Percentiles rank a stretch among this genome's conserved stretches.
Evolutionary conservation across 1,140 invertebrate species (phyloP).

Genomic region (Apis dorsata): DNA sequence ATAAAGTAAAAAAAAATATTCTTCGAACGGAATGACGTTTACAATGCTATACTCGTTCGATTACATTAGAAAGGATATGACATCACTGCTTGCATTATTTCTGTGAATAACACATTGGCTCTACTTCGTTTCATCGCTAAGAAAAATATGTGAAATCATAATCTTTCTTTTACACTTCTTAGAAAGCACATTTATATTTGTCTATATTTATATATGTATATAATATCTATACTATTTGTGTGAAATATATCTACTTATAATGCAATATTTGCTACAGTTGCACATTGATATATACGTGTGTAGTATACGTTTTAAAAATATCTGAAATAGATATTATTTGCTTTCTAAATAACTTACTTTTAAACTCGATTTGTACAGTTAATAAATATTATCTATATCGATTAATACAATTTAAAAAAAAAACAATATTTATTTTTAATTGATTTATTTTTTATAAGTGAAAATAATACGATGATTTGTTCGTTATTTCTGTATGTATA

Average conservation of each 20-base stretch:
- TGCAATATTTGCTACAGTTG: not conserved
- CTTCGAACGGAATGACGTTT: constrained; percentile 11
- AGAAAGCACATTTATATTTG: not conserved
- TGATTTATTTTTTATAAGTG: no score
- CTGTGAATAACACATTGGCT: constrained; percentile 45
- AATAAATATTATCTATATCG: not conserved
- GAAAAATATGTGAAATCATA: constrained; percentile 39
- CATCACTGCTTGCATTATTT: constrained; percentile 41
- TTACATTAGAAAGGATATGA: constrained; percentile 35
- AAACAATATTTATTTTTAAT: no score
- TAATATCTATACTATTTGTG: not conserved
- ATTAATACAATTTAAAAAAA: no score
- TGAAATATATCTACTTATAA: not conserved
- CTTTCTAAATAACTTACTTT: not conserved
- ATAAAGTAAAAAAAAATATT: not conserved
- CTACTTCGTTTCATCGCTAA: constrained; percentile 31
- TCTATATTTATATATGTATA: not conserved
- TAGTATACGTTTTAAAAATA: not conserved
- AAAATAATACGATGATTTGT: not conserved
- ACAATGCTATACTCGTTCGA: not conserved
- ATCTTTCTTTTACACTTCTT: constrained; percentile 1
- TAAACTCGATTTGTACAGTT: not conserved
- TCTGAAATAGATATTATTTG: not conserved
- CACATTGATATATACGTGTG: constrained; percentile 1
- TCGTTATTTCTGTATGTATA: not conserved